phyloP scores from a whole-genome alignment of 2,113 vertebrate species.

The Nesoenas mayeri region DNA sequence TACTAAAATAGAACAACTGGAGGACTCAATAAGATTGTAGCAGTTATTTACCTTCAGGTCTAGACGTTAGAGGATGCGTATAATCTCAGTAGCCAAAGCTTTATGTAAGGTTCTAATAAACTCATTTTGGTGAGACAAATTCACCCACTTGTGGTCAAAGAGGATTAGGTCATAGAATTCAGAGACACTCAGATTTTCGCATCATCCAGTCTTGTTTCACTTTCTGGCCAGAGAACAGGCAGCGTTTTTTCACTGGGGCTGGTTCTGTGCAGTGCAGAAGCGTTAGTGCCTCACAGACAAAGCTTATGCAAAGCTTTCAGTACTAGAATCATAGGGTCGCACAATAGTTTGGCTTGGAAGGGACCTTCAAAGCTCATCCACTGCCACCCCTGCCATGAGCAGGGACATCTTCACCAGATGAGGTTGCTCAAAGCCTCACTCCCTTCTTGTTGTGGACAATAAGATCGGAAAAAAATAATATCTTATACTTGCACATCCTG shows the following conservation, averaged over 20 bases:
- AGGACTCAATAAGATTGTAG: neutral
- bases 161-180: neutral
- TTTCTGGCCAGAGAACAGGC: neutral
- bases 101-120: neutral
- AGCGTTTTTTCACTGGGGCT: neutral
- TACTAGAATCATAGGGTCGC: neutral
- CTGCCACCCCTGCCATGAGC: too few species aligned
- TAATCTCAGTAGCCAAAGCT: neutral
- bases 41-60: neutral
- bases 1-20: neutral
- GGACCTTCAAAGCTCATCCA: too few species aligned
- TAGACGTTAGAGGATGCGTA: neutral
- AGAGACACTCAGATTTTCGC: neutral
- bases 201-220: neutral
- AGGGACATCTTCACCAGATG: too few species aligned
- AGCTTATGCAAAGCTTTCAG: neutral
- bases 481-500: neutral
- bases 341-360: too few species aligned
- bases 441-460: neutral
- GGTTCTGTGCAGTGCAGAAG: neutral
- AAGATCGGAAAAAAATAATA: accelerated
- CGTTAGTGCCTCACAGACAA: neutral
- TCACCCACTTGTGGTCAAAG: neutral
- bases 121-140: neutral
- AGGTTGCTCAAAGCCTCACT: neutral